phyloP scores from a whole-genome alignment of 1,140 invertebrate genomes.

The Centruroides vittatus region DNA sequence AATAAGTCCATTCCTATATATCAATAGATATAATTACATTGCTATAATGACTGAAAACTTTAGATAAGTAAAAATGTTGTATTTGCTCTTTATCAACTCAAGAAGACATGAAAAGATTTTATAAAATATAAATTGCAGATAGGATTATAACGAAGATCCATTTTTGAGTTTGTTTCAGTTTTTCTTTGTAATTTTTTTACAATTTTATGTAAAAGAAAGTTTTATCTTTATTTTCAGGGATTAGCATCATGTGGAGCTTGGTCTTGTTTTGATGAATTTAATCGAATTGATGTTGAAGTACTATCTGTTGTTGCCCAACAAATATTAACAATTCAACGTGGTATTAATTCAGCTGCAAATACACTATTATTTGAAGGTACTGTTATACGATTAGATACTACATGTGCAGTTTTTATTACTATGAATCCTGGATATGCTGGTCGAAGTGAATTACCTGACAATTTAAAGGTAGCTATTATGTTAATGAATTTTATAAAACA shows the following conservation, averaged over 20 bases:
- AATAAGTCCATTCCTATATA: no score
- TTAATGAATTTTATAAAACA: neutral
- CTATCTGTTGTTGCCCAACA: slow-evolving; percentile 83
- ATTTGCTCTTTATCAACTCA: no score
- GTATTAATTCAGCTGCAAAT: slow-evolving; percentile 57
- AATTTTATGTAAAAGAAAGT: no score
- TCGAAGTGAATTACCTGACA: slow-evolving; percentile 36
- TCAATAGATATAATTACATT: no score
- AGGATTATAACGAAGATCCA: no score
- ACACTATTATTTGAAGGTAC: slow-evolving; percentile 87
- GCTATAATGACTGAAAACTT: no score
- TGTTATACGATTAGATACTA: slow-evolving; percentile 73
- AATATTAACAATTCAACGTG: slow-evolving; percentile 69
- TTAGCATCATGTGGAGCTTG: slow-evolving; percentile 82
- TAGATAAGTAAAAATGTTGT: no score
- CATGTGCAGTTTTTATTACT: slow-evolving; percentile 84
- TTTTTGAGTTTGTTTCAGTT: no score
- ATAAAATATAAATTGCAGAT: no score
- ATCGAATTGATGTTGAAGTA: slow-evolving; percentile 81
- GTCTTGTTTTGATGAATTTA: slow-evolving; percentile 96
- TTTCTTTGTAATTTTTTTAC: no score
- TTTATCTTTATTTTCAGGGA: slow-evolving; percentile 40
- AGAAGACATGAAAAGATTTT: no score
- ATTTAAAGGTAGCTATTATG: slow-evolving; percentile 31
- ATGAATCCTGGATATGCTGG: slow-evolving; percentile 77